phyloP scores from a whole-genome alignment of 2,797 vertebrate genomes.

The Mus spretus region DNA sequence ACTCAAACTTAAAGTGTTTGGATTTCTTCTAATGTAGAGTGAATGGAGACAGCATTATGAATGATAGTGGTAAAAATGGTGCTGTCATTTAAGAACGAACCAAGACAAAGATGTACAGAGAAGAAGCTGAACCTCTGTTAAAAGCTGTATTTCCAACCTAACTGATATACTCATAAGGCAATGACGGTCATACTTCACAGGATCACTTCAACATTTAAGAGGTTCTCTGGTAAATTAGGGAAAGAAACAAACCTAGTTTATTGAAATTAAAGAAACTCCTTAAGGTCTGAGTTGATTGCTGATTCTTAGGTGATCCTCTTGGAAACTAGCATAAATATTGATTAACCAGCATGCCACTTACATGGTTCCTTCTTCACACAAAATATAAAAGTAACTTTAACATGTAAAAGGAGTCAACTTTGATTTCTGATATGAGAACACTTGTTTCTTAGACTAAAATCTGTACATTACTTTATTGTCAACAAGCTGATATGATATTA shows the following conservation, averaged over 20 bases:
- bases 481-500: not conserved
- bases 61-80: not conserved
- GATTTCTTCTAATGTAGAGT: not conserved
- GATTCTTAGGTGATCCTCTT: not conserved
- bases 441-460: not conserved
- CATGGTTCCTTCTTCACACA: not conserved
- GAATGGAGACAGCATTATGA: not conserved
- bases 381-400: conserved; percentile 14
- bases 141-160: conserved; percentile 14
- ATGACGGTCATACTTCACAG: not conserved
- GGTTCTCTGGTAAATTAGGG: not conserved
- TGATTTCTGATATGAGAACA: not conserved
- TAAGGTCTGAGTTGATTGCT: not conserved
- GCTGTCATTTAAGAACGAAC: not conserved
- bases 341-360: not conserved
- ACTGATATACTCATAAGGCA: not conserved
- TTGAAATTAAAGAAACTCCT: not conserved
- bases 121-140: not conserved
- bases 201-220: not conserved
- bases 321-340: conserved; percentile 28
- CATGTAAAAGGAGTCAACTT: not conserved
- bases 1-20: not conserved
- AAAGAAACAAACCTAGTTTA: not conserved
- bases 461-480: not conserved
- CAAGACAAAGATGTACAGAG: not conserved